Evolutionary conservation across 2,888 invertebrate genomes (phyloP).

Genomic region (Acanthosepion pharaonis): DNA sequence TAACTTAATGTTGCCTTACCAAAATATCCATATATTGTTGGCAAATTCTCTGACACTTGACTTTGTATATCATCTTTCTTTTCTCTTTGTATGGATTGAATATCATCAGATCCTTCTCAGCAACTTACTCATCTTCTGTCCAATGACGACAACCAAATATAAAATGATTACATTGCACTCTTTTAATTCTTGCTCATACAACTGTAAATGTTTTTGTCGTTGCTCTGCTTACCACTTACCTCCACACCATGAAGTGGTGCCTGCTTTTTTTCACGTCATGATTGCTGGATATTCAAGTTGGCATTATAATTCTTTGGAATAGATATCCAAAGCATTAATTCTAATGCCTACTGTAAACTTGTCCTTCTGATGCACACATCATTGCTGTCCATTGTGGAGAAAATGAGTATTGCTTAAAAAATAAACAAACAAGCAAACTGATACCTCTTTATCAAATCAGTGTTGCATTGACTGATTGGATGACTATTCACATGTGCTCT

Average conservation of each 20-base stretch:
- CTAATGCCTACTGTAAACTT: not conserved
- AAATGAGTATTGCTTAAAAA: not conserved
- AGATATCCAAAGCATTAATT: not conserved
- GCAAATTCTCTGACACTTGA: not conserved
- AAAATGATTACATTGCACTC: not conserved
- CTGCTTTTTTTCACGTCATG: not conserved
- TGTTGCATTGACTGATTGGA: not conserved
- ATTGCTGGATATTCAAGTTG: not conserved
- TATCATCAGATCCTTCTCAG: not conserved
- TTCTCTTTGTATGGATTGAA: not conserved
- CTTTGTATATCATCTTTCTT: not conserved
- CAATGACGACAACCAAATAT: not conserved
- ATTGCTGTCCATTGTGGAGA: not conserved
- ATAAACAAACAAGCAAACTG: not conserved
- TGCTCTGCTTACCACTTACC: not conserved
- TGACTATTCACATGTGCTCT: not conserved
- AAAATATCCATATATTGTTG: too few relatives aligned
- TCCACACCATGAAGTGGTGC: not conserved
- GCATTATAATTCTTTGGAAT: not conserved
- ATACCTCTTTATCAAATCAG: not conserved
- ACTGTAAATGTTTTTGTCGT: not conserved
- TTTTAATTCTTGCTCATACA: not conserved
- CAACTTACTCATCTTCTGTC: not conserved
- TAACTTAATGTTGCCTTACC: not conserved
- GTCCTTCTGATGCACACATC: not conserved